A percentile compares a stretch with the other conserved stretches of the same genome.
Evolutionary conservation across 2,797 vertebrate species (phyloP).

Genomic region (Leuciscus waleckii): DNA sequence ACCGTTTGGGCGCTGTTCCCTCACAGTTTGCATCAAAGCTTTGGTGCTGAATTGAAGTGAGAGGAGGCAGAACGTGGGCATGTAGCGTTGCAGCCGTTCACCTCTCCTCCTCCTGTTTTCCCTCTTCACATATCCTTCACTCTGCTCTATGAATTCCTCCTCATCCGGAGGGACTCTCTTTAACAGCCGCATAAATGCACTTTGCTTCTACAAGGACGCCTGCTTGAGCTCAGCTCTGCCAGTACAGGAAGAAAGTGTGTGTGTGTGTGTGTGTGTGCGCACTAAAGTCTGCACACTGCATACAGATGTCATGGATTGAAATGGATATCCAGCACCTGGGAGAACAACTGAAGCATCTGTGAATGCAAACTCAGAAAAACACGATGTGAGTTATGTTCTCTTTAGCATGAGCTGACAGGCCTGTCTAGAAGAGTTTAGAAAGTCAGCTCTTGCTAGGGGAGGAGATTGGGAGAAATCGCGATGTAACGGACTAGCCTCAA

Average conservation of each 20-base stretch:
- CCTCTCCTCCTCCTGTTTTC: constrained; percentile 46
- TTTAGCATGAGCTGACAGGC: constrained; percentile 20
- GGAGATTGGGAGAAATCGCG: neutral
- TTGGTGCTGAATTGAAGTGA: constrained; percentile 44
- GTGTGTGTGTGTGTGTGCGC: neutral
- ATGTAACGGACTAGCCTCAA: neutral
- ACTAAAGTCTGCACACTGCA: neutral
- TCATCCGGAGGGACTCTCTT: constrained; percentile 10
- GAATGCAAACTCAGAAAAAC: neutral
- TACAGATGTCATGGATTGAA: constrained; percentile 35
- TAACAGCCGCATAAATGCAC: constrained; percentile 1
- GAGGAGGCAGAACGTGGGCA: constrained; percentile 47
- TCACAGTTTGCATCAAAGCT: constrained; percentile 53
- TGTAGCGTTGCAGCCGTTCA: constrained; percentile 29
- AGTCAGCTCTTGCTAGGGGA: neutral
- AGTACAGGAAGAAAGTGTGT: neutral
- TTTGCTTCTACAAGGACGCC: constrained; percentile 1
- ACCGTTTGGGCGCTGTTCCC: constrained; percentile 26
- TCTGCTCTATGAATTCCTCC: constrained; percentile 13
- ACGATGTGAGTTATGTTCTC: neutral
- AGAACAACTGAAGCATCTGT: constrained; percentile 44
- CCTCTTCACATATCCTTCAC: constrained; percentile 19
- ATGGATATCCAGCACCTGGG: constrained; percentile 25
- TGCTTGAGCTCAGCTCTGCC: neutral
- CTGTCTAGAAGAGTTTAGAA: constrained; percentile 8